These are phyloP conservation scores for Alviniconcha marisindica DNA, from an alignment of 1,140 invertebrate genomes.

Conservation along the genomic window DNA sequence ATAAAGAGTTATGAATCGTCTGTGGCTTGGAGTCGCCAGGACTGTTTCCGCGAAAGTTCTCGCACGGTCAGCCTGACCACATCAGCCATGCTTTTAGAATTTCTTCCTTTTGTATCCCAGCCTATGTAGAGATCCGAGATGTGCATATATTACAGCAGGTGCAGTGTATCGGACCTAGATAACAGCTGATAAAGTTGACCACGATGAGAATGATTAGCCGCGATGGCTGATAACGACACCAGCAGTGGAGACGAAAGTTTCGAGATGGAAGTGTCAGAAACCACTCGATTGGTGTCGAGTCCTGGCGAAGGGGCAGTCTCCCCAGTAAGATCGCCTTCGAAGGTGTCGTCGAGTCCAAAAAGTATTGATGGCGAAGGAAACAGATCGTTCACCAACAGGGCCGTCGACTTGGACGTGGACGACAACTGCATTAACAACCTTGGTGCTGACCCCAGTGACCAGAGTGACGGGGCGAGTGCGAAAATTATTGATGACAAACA, in stretches of 20 bases:
- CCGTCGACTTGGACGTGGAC: background rate
- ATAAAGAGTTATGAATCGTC: no score
- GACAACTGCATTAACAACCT: background rate
- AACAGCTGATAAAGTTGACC: no score
- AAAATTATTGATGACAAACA: background rate
- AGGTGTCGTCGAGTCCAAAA: background rate
- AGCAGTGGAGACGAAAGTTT: slow-evolving; percentile 5
- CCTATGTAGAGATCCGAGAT: no score
- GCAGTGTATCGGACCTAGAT: no score
- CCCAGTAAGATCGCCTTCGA: background rate
- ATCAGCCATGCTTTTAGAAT: no score
- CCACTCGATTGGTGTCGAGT: slow-evolving; percentile 23
- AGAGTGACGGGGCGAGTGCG: background rate
- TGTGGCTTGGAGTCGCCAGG: no score
- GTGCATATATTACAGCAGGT: no score
- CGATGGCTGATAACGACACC: background rate
- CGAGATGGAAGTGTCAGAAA: slow-evolving; percentile 30
- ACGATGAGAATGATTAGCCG: no score
- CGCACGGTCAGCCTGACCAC: no score
- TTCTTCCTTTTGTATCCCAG: no score
- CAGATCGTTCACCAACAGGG: slow-evolving; percentile 6
- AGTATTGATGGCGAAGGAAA: background rate
- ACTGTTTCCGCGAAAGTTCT: no score
- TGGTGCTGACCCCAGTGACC: background rate
- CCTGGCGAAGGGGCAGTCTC: background rate